A percentile compares a stretch with the other conserved stretches of the same genome.
Evolutionary conservation across 2,113 vertebrate genomes (phyloP).

Genomic region (Engraulis encrasicolus): DNA sequence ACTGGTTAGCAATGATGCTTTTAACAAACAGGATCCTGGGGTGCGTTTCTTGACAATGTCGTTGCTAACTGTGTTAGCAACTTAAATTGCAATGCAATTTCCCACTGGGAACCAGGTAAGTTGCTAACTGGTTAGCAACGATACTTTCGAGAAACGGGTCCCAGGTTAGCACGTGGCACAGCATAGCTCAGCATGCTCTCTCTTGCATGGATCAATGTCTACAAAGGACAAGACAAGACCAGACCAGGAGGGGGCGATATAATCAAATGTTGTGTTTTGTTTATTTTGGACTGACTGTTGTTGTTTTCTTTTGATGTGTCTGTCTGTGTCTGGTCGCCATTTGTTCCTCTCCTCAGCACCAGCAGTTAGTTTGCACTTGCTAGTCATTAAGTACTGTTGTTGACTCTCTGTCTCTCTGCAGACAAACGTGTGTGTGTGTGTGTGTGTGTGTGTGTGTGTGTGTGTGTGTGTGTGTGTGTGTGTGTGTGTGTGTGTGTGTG

Average conservation of each 20-base stretch:
- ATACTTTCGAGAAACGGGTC: too few relatives aligned
- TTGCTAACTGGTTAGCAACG: too few relatives aligned
- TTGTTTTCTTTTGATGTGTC: not conserved
- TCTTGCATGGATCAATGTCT: not conserved
- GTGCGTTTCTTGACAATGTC: too few relatives aligned
- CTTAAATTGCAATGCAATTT: too few relatives aligned
- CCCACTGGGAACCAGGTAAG: too few relatives aligned
- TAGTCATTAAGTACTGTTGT: not conserved
- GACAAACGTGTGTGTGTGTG: too few relatives aligned
- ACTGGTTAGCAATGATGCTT: too few relatives aligned
- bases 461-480: not conserved
- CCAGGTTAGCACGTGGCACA: constrained; percentile 10
- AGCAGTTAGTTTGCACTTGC: not conserved
- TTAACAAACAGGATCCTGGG: too few relatives aligned
- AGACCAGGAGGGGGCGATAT: not conserved
- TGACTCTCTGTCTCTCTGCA: too few relatives aligned
- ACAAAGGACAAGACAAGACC: too few relatives aligned
- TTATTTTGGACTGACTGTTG: not conserved
- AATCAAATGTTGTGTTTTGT: not conserved
- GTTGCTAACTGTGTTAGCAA: too few relatives aligned
- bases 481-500: not conserved
- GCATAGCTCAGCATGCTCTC: constrained; percentile 13
- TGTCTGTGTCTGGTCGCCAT: not conserved
- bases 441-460: too few relatives aligned
- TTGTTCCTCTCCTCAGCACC: not conserved